Conservation (phyloP, 2,113 vertebrate species). For the Danio rerio region GRCz12tu NC_133185.1:24233501-24234000, state of each 20-base stretch:
- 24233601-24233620: constrained; percentile 43
- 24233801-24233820: constrained; percentile 19
- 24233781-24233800: constrained; percentile 2
- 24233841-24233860: background rate
- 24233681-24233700: constrained; percentile 44
- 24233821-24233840: constrained; percentile 23
- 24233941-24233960: no score
- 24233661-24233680: constrained; percentile 43
- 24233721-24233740: constrained; percentile 28
- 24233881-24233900: background rate
- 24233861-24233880: constrained; percentile 11
- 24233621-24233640: constrained; percentile 40
- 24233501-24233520: constrained; percentile 40
- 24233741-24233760: constrained; percentile 44
- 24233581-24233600: constrained; percentile 5
- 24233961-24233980: background rate
- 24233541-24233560: constrained; percentile 34
- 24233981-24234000: background rate
- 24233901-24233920: constrained; percentile 5
- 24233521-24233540: constrained; percentile 22
- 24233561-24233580: constrained; percentile 5
- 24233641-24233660: constrained; percentile 47
- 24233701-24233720: constrained; percentile 48
- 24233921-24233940: background rate
- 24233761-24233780: constrained; percentile 30